Evolutionary conservation across 2,113 vertebrate genomes (phyloP).

Genomic region (Hippolais icterina): DNA sequence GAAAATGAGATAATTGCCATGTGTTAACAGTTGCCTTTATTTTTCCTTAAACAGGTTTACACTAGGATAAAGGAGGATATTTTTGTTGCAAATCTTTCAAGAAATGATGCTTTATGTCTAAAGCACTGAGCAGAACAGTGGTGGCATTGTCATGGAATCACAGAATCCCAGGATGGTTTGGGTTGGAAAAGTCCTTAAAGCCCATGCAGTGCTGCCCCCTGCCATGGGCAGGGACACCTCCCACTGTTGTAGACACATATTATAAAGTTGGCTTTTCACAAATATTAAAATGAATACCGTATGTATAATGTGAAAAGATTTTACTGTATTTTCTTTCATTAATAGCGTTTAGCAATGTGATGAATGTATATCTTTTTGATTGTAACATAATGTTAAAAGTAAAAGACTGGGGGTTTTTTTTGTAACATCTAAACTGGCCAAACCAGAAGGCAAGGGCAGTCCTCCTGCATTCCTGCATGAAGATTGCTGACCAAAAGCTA

Average conservation of each 20-base stretch:
- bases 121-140: background rate
- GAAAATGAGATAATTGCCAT: background rate
- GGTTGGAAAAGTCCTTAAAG: rapidly evolving
- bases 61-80: background rate
- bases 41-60: background rate
- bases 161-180: rapidly evolving
- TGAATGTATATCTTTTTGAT: no score
- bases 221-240: background rate
- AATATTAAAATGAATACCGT: no score
- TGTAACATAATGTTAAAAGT: no score
- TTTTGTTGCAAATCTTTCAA: background rate
- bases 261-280: no score
- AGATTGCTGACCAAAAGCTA: no score
- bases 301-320: no score
- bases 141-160: background rate
- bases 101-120: background rate
- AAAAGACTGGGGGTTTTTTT: no score
- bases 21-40: background rate
- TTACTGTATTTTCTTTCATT: no score
- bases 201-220: background rate
- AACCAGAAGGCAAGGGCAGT: no score
- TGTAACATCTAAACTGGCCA: no score
- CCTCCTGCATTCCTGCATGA: no score
- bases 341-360: no score
- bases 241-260: background rate